Conservation (phyloP, 2,113 vertebrate species). For the Spilogale gracilis region DNA sequence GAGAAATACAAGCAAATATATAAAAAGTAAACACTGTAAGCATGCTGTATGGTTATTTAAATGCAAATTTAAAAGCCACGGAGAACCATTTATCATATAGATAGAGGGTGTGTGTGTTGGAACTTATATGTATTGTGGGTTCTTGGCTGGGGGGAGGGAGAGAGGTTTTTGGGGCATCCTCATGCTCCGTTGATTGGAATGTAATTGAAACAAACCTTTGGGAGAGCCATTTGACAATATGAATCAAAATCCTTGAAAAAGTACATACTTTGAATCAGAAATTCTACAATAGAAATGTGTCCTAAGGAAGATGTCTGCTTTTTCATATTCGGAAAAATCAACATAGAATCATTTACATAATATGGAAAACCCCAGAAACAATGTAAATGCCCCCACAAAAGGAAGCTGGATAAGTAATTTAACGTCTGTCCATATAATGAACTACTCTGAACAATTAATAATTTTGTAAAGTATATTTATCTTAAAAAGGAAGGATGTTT, state of each 20-base stretch:
- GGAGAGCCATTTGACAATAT: neutral
- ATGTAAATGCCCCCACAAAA: neutral
- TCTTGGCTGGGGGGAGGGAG: neutral
- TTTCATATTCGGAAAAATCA: neutral
- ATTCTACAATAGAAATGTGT: neutral
- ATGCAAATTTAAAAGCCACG: neutral
- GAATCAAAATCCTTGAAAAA: neutral
- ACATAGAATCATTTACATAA: neutral
- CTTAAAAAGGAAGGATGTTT: neutral
- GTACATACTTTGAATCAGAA: neutral
- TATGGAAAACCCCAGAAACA: neutral
- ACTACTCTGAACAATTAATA: neutral
- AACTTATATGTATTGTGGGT: neutral
- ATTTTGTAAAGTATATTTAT: constrained; percentile 34
- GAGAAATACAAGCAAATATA: constrained; percentile 4
- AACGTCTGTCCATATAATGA: neutral
- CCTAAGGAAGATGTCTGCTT: neutral
- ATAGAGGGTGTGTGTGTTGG: neutral
- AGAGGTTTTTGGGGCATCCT: neutral
- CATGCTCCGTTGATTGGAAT: neutral
- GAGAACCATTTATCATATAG: neutral
- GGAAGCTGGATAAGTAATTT: neutral
- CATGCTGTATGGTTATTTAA: neutral
- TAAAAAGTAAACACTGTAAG: neutral
- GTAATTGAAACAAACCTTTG: neutral